Base-by-base conservation (phyloP, 2,888 invertebrate species). In the Tuta absoluta region DNA sequence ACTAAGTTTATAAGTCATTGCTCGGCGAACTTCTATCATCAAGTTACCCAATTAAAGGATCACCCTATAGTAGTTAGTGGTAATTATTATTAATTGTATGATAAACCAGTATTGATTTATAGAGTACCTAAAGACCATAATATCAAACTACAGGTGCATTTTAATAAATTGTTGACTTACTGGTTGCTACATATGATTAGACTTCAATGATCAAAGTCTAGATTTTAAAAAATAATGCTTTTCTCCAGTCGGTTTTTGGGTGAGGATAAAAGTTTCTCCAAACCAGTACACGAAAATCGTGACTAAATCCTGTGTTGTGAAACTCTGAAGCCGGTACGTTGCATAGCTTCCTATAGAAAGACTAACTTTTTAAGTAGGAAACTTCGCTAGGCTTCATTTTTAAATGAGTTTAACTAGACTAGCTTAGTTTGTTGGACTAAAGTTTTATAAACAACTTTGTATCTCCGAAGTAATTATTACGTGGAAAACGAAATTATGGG, bases 1-100 rank as follows among this genome's bases (percentile, higher is more conserved):
- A 80, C 80, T 80, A 80, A 80, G 80, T 81, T 51, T 23, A 12
- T 17, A 10, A 23, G 51, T 19, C 4, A 14, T 49, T 21, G 51
- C 51, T 23, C 12, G 51, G 33, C 33, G 10, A 8, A 33, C 8
- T 33, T 8, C 10, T 8, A 4, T 8, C 33, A 33, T 33, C 33
- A 10, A 10, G 4, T 33, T 33, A 3, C 4, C 33, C 1, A 7
- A 7, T 33, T 8, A 33, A 33, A 1, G 33, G 33, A 33, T 33
- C 8, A 33, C 4, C 8, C 4, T 28, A 28, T 28, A 28, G 2
- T 28, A 28, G 28, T 28, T 28, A n/a, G n/a, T n/a, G n/a, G n/a
- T n/a, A n/a, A 28, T 28, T 28, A 4, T 28, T 28, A 28, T 28
- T 2, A 4, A 5, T 28, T 4, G 28, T 28, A 28, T 28, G 28